Evolutionary conservation across 2,113 vertebrate genomes (phyloP), one percentile per base, ranked within the genome.

Genomic region (Agapornis roseicollis): DNA sequence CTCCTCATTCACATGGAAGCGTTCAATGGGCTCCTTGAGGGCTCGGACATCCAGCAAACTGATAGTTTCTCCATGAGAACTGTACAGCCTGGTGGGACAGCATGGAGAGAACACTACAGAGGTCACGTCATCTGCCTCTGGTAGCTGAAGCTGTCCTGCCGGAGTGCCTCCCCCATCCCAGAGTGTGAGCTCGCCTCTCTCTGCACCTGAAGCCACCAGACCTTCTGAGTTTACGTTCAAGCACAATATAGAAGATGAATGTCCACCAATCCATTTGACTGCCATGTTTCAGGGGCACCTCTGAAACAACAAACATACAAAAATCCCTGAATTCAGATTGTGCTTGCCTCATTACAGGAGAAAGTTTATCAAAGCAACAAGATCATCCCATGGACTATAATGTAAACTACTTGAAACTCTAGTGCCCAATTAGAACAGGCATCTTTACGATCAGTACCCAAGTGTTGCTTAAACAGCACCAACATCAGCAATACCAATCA

Each of bases 121-220:
- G 8, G 99, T 98, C 65, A 98, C 97, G 17, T 99, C 99, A 0
- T 98, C 98, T 4, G 91, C 85, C 13, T 83, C 96, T 1, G 96
- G 94, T 17, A 99, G 95, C 31, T 53, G 96, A 33, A 98, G 92
- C 64, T 80, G 97, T 74, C 97, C 98, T 8, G 98, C 6, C 0
- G 89, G 90, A 37, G 42, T 50, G 10, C 98, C 99, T 10, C 98
- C 98, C 19, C 97, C 98, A 9, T 93, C 97, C 99, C 99, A 99
- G 33, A 99, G 81, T 0, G 96, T 95, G 50, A 99, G 97, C 79
- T 98, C 98, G 10, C 99, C 99, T 25, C 95, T 94, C 95, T 99
- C 99, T 0, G 98, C 98, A 8, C 99, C 99, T 4, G 99, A 99
- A 37, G 98, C 99, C 24, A 99, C 96, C 55, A 99, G 91, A 39